Base-by-base conservation (phyloP, 2,888 invertebrate species). In the Cordilura impudica region DNA sequence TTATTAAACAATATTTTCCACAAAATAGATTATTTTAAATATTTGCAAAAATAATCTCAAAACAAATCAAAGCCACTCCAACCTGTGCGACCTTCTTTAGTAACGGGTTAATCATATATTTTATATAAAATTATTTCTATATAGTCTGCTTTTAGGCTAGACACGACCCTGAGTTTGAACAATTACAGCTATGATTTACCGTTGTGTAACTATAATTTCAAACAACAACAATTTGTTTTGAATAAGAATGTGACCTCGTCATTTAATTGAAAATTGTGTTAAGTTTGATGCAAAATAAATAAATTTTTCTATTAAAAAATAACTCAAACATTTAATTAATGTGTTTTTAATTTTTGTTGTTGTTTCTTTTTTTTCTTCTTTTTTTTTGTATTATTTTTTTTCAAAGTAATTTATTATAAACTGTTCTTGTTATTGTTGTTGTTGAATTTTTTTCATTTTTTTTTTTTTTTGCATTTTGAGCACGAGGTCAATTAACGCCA, bases 401-500 rank as follows among this genome's bases (percentile, higher is more conserved):
- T 82, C 70, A 65, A 66, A 54, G 45, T 47, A 31, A 29, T 67
- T 70, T 47, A 31, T 63, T 54, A 35, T 53, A 66, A n/a, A 53
- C 49, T 81, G n/a, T 21, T 61, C 45, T 71, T 60, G 10, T 73
- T 76, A 26, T 58, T 65, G 18, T 39, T 49, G 16, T 53, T 53
- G 43, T 2, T 70, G 16, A 12, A 39, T 63, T 56, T 49, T 43
- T 31, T 74, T 67, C 12, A 53, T 53, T n/a, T 73, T 69, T 12
- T 65, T 61, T 35, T 66, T 70, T 83, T 84, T 85, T 83, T 87
- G 83, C 85, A 85, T 88, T 61, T 73, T 87, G 84, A 85, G 86
- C 87, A 87, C 88, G 88, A 87, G 88, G 87, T 87, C 88, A 87
- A 88, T 87, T 87, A 87, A 87, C 86, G 86, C 84, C 84, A 84